phyloP scores from a whole-genome alignment of 1,140 invertebrate species.

The Neocloeon triangulifer region DNA sequence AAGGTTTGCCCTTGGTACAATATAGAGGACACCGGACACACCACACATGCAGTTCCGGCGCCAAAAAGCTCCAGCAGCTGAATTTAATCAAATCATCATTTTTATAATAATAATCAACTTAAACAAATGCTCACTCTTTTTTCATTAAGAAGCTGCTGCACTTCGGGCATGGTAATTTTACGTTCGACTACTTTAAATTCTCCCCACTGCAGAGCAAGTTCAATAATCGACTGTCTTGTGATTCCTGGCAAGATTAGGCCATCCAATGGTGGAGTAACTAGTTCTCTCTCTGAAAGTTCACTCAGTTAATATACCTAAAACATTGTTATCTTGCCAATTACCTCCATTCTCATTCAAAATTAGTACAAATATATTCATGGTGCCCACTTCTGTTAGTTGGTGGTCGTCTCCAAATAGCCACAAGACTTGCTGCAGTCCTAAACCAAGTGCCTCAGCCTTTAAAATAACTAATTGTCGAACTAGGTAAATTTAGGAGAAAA shows the following conservation, averaged over 20 bases:
- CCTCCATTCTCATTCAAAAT: slow-evolving; percentile 77
- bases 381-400: slow-evolving; percentile 90
- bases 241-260: slow-evolving; percentile 87
- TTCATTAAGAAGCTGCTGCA: slow-evolving; percentile 47
- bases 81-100: slow-evolving; percentile 10
- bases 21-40: slow-evolving; percentile 72
- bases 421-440: slow-evolving; percentile 83
- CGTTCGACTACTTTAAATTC: slow-evolving; percentile 71
- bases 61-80: slow-evolving; percentile 88
- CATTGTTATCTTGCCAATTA: too few species aligned
- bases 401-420: slow-evolving; percentile 93
- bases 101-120: slow-evolving; percentile 10
- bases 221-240: slow-evolving; percentile 67
- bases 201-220: slow-evolving; percentile 61
- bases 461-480: slow-evolving; percentile 6
- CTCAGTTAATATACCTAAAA: too few species aligned
- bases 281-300: slow-evolving; percentile 49
- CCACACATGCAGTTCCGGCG: slow-evolving; percentile 77
- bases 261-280: slow-evolving; percentile 79
- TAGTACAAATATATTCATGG: slow-evolving; percentile 95
- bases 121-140: slow-evolving; percentile 57
- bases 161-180: slow-evolving; percentile 63
- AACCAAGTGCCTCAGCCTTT: slow-evolving; percentile 45
- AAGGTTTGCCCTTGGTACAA: slow-evolving; percentile 40
- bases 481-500: neutral